phyloP scores from a whole-genome alignment of 2,113 vertebrate species.

The Peromyscus leucopus region DNA sequence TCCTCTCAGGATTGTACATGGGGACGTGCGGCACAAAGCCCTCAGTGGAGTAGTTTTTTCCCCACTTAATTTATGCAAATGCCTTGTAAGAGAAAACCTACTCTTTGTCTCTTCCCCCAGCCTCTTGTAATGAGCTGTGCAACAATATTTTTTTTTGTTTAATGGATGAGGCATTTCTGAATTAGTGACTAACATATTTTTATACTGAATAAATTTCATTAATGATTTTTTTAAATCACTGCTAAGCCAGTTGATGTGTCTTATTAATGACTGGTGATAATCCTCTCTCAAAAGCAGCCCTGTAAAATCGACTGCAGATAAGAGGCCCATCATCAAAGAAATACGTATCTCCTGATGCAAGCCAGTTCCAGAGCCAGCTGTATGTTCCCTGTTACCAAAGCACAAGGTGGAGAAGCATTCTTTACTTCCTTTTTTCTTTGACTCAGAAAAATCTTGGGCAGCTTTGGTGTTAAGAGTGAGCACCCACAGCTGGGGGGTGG shows the following conservation, averaged over 20 bases:
- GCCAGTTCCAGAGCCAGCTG: neutral
- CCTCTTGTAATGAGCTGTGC: constrained; percentile 65
- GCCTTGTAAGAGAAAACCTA: constrained; percentile 68
- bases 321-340: constrained; percentile 43
- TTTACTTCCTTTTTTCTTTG: neutral
- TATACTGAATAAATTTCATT: constrained; percentile 76
- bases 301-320: constrained; percentile 43
- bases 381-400: neutral
- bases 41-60: neutral
- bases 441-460: neutral
- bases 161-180: constrained; percentile 65
- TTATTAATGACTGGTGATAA: constrained; percentile 63
- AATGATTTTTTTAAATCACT: constrained; percentile 59
- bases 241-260: constrained; percentile 53
- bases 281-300: constrained; percentile 45
- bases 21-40: neutral
- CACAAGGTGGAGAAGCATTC: constrained; percentile 32
- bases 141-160: constrained; percentile 48
- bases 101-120: constrained; percentile 68
- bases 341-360: neutral
- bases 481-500: too few species aligned
- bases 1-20: neutral
- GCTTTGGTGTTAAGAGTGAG: neutral
- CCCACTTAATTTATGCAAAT: constrained; percentile 73
- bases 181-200: constrained; percentile 70